A percentile compares a stretch with the other conserved stretches of the same genome.
Evolutionary conservation across 2,888 invertebrate species (phyloP).

Genomic region (Lottia gigantea): DNA sequence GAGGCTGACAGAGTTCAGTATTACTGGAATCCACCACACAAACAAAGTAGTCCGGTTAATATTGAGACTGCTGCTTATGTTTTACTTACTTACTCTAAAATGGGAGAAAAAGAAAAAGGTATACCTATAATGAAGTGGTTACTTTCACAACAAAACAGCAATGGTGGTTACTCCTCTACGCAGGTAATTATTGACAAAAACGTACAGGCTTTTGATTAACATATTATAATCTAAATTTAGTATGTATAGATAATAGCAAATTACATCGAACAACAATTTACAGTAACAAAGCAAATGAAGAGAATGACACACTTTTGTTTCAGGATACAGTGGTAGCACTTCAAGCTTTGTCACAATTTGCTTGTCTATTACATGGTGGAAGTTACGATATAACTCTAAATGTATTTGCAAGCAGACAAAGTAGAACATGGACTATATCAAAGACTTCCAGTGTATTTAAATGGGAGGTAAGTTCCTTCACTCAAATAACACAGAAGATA

Average conservation of each 20-base stretch:
- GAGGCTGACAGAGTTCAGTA: constrained; percentile 14
- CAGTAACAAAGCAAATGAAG: too few relatives aligned
- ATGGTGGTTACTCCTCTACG: constrained; percentile 60
- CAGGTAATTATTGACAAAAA: constrained; percentile 49
- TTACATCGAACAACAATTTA: too few relatives aligned
- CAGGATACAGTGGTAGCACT: constrained; percentile 68
- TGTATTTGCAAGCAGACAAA: background rate
- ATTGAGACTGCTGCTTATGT: constrained; percentile 61
- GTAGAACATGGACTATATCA: background rate
- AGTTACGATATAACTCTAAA: background rate
- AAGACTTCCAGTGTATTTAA: background rate
- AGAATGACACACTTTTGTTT: constrained; percentile 14
- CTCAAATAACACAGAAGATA: too few relatives aligned
- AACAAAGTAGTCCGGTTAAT: constrained; percentile 47
- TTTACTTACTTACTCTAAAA: constrained; percentile 41
- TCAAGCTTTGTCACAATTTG: constrained; percentile 67
- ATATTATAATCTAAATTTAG: too few relatives aligned
- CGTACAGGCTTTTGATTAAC: too few relatives aligned
- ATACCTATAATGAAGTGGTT: constrained; percentile 55
- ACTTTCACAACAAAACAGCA: constrained; percentile 42
- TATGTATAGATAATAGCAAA: too few relatives aligned
- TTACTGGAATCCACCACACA: constrained; percentile 45
- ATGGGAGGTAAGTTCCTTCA: background rate
- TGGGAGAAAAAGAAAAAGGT: constrained; percentile 25
- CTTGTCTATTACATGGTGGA: constrained; percentile 44